Conservation (phyloP, 64 coral and sea anemone species). For the Pocillopora verrucosa region DNA sequence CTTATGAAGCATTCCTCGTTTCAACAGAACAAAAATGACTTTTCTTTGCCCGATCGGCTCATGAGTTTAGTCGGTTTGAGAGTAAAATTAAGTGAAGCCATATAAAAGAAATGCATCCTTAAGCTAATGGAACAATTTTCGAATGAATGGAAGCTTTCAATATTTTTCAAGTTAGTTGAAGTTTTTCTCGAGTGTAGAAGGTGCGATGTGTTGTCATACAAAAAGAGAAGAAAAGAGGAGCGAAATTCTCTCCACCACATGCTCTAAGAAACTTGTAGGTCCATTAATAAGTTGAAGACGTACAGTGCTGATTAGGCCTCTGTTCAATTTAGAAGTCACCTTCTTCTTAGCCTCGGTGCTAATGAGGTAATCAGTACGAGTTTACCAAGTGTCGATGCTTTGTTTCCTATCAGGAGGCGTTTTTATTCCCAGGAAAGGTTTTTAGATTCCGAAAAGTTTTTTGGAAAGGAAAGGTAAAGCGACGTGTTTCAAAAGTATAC, state of each 20-base stretch:
- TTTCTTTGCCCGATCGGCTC: neutral
- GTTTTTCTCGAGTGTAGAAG: no score
- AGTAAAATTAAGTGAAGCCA: neutral
- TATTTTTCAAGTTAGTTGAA: no score
- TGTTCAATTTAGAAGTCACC: neutral
- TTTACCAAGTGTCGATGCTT: neutral
- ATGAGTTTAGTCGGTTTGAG: neutral
- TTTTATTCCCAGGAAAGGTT: neutral
- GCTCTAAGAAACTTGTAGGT: no score
- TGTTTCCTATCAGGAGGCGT: neutral
- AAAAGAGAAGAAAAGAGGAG: neutral
- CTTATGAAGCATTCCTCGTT: neutral
- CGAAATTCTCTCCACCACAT: neutral
- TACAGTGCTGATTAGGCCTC: neutral
- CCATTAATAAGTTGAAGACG: neutral
- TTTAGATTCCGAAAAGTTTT: no score
- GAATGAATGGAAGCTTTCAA: neutral
- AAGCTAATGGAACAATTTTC: neutral
- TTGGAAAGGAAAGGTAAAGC: neutral
- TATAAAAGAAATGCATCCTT: neutral
- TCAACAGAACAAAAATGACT: neutral
- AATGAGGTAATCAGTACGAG: neutral
- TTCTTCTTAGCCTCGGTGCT: neutral
- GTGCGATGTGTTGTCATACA: no score
- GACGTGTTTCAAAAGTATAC: no score